phyloP scores from a whole-genome alignment of 2,113 vertebrate genomes.

The Tyrannus savana region DNA sequence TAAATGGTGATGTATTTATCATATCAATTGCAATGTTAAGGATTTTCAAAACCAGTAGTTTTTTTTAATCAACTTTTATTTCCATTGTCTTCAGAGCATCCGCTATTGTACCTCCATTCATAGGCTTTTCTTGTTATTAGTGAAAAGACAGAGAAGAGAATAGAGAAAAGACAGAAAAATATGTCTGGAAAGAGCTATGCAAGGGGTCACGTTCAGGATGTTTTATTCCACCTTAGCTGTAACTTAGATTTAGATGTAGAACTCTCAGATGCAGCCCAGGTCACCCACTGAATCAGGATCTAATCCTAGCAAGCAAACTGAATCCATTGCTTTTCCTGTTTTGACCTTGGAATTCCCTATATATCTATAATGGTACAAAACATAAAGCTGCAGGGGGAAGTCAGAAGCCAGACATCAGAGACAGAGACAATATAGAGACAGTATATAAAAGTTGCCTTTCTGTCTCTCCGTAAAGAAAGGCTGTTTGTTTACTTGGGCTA shows the following conservation, averaged over 20 bases:
- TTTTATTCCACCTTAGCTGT: neutral
- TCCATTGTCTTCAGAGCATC: neutral
- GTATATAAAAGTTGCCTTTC: neutral
- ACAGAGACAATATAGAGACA: neutral
- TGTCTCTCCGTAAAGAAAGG: neutral
- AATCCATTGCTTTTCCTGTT: neutral
- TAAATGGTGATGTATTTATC: neutral
- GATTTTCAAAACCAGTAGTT: neutral
- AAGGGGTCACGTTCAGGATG: neutral
- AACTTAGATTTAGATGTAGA: neutral
- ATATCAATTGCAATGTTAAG: neutral
- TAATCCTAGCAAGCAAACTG: neutral
- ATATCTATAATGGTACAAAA: neutral
- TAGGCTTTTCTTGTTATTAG: neutral
- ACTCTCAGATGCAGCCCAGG: neutral
- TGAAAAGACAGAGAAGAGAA: neutral
- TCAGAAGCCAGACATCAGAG: neutral
- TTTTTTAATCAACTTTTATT: neutral
- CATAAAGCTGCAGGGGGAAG: neutral
- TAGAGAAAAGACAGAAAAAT: neutral
- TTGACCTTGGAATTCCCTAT: neutral
- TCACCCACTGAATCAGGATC: neutral
- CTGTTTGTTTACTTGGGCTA: neutral
- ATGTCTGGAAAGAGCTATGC: neutral
- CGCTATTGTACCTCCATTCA: neutral